Base-by-base conservation (phyloP, 2,888 invertebrate species). In the Limnephilus rhombicus region DNA sequence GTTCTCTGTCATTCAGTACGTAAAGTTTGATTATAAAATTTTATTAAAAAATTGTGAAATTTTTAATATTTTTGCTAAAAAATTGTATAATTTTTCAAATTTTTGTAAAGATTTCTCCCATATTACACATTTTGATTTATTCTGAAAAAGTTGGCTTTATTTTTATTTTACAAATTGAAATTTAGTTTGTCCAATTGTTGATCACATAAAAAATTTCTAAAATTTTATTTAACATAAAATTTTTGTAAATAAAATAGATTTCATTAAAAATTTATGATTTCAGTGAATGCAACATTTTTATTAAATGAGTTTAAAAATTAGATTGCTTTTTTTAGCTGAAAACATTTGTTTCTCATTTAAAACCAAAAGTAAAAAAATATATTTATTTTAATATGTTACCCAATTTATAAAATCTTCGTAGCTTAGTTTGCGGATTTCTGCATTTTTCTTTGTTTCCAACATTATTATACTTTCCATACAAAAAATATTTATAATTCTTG, bases 1-100 rank as follows among this genome's bases (percentile, higher is more conserved):
- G 83, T 41, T 83, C 83, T 83, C 83, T 83, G 13, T 83, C 37
- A 83, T 83, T 34, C 37, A 37, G 83, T 83, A 15, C 18, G 83
- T 83, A 83, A 34, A 83, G 37, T 37, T 37, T 83, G 37, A 83
- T 83, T 34, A 83, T 37, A 68, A 68, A 18, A 68, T 68, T 68
- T 68, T n/a, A 37, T 68, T 3, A 68, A 53, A 53, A 53, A 53
- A 18, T 53, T 53, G 53, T 53, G 5, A 15, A 53, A 53, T 1
- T 18, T 53, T 53, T 5, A 18, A 53, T 5, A 53, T 53, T 53
- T 53, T 53, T 53, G 18, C 4, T 53, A 53, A 53, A 53, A 68
- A 68, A 68, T 24, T 24, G 24, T 24, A 9, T 68, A 49, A 49
- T 3, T 49, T 49, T 49, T 49, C 49, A 49, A 11, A 45, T 41